These are phyloP conservation scores for Corythoichthys haematopterus DNA, from an alignment of 2,113 vertebrate genomes.

Conservation along the genomic window DNA sequence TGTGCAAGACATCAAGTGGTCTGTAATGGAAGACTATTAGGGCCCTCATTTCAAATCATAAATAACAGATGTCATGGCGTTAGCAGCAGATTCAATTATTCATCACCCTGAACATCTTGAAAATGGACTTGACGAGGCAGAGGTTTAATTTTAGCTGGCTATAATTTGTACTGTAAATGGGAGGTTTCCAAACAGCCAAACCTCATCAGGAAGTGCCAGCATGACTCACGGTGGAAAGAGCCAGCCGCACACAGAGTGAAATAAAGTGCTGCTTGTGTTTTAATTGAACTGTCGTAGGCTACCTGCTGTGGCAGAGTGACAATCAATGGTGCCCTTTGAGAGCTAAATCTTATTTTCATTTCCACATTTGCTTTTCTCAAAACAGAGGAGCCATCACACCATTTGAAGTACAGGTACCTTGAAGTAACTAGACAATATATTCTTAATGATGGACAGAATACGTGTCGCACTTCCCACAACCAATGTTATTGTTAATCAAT, in stretches of 20 bases:
- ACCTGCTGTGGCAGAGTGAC: conserved; percentile 21
- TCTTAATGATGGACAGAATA: conserved; percentile 9
- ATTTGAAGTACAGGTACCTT: conserved; percentile 10
- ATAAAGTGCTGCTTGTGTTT: conserved; percentile 46
- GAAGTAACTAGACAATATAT: conserved; percentile 3
- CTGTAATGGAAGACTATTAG: conserved; percentile 79
- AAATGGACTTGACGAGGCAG: conserved; percentile 80
- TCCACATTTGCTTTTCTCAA: conserved; percentile 73
- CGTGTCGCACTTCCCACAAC: conserved; percentile 10
- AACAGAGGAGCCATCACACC: conserved; percentile 74
- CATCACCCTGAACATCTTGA: conserved; percentile 79
- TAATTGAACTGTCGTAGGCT: conserved; percentile 23
- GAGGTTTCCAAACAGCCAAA: conserved; percentile 77
- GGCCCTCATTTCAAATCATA: conserved; percentile 83
- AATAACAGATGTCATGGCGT: conserved; percentile 80
- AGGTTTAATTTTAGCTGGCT: conserved; percentile 81
- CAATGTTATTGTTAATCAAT: conserved; percentile 5
- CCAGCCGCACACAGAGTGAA: conserved; percentile 64
- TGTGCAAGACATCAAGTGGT: conserved; percentile 7
- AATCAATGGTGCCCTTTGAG: conserved; percentile 38
- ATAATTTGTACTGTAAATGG: conserved; percentile 81
- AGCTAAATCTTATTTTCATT: conserved; percentile 70
- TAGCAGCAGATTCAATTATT: conserved; percentile 81
- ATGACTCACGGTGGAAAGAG: conserved; percentile 73
- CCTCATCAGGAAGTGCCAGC: conserved; percentile 78